Evolutionary conservation across 2,797 vertebrate genomes (phyloP), one percentile per base, ranked within the genome.

Genomic region (Protonibea diacanthus): DNA sequence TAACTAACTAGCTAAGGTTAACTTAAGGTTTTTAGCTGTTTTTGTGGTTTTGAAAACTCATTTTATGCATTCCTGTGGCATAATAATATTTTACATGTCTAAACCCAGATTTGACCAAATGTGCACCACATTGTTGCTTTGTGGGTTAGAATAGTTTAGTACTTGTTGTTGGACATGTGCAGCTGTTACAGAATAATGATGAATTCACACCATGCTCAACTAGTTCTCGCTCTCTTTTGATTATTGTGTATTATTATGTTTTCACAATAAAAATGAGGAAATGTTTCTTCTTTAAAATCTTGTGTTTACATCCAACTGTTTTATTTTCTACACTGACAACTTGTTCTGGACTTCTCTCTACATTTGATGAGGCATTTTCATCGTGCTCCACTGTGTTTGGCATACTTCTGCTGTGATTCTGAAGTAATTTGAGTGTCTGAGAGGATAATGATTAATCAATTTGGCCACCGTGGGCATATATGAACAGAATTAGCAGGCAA

Each of bases 391-490:
- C 18, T 3, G 33, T 67, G 64, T 61, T 58, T 76, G 48, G 23
- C 48, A 47, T 40, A 10, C 44, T 42, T 69, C 42, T n/a, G 47
- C 56, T 60, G 23, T 8, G 40, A 76, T 48, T n/a, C 7, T 9
- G 33, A n/a, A 38, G 58, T 40, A 4, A 48, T 76, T 69, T 69
- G 42, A 56, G 74, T 38, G 63, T 47, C 56, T 59, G 47, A 62
- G 57, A 47, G 49, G 74, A 69, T 47, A 53, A 76, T 55, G 56
- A 68, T 51, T 51, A 53, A 67, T 76, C 40, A 38, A 17, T 33
- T 53, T 47, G 27, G 56, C 38, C 15, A 33, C 4, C 29, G 14
- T 23, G 53, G 9, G 33, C 8, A 0, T 55, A 10, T 61, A 23
- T 61, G 49, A 55, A 21, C 40, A 52, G 55, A 55, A 69, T 55